Percentiles rank a stretch among this genome's conserved stretches.
These are phyloP conservation scores for Camponotus pennsylvanicus DNA, from an alignment of 1,140 invertebrate species.

Conservation along the genomic window DNA sequence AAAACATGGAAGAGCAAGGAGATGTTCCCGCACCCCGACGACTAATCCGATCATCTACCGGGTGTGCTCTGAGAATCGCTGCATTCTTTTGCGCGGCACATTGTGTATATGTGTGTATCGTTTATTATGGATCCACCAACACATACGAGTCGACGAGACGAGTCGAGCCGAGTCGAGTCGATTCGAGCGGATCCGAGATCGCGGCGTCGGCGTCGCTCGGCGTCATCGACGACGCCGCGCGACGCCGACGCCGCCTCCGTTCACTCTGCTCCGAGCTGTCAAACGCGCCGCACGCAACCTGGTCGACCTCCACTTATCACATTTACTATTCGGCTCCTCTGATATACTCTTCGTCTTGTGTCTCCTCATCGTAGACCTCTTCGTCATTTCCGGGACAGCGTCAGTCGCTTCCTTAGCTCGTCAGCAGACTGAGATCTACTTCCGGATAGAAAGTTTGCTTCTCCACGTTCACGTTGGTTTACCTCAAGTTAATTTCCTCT, in stretches of 20 bases:
- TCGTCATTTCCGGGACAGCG: conserved; percentile 2
- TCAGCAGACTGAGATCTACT: neutral
- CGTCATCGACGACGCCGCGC: conserved; percentile 67
- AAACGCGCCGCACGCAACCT: conserved; percentile 76
- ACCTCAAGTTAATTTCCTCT: neutral
- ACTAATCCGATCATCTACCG: conserved; percentile 62
- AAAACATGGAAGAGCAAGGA: neutral
- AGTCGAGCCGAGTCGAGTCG: conserved; percentile 50
- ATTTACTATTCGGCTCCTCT: conserved; percentile 23
- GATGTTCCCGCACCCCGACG: neutral
- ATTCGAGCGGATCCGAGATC: conserved; percentile 55
- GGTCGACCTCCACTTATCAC: neutral
- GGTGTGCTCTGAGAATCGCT: conserved; percentile 68
- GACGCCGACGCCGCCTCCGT: conserved; percentile 63
- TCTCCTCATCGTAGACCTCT: conserved; percentile 1
- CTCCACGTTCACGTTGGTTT: conserved; percentile 12
- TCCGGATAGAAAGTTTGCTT: neutral
- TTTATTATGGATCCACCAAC: conserved; percentile 70
- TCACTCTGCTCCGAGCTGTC: conserved; percentile 82
- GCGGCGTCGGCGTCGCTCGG: conserved; percentile 64
- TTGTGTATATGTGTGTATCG: conserved; percentile 24
- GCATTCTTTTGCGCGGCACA: conserved; percentile 9
- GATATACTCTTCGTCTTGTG: conserved; percentile 2
- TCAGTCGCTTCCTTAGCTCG: neutral
- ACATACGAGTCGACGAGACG: conserved; percentile 37